These are phyloP conservation scores for Drosophila triauraria DNA, from an alignment of 1,140 invertebrate genomes.

Conservation along the genomic window DNA sequence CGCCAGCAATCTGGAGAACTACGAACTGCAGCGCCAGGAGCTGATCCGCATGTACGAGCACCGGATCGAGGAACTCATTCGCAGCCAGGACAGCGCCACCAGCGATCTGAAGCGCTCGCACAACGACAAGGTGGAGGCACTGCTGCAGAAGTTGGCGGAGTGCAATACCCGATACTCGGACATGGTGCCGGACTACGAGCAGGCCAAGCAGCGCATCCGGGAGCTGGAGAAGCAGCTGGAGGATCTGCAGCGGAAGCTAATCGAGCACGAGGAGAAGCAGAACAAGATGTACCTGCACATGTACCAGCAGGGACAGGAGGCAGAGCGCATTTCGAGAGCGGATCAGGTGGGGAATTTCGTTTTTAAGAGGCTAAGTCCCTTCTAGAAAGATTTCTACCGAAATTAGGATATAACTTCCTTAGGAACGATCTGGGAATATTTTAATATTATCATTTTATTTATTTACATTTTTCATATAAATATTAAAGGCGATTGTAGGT, in stretches of 20 bases:
- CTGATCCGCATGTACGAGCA: constrained; percentile 90
- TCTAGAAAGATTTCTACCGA: neutral
- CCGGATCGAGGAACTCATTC: constrained; percentile 90
- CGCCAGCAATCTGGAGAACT: constrained; percentile 61
- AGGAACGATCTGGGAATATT: constrained; percentile 1
- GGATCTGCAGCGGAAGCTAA: constrained; percentile 88
- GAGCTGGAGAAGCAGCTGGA: constrained; percentile 90
- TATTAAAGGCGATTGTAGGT: no score
- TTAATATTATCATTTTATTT: neutral
- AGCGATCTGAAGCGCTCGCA: constrained; percentile 91
- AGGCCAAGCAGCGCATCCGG: constrained; percentile 88
- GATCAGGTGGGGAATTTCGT: constrained; percentile 86
- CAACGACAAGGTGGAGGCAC: constrained; percentile 91
- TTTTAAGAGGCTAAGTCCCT: neutral
- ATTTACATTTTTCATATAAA: no score
- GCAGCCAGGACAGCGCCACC: constrained; percentile 89
- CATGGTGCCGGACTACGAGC: constrained; percentile 88
- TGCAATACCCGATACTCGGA: constrained; percentile 91
- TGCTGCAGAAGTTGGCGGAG: constrained; percentile 92
- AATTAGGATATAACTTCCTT: neutral
- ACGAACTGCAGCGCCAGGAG: constrained; percentile 88
- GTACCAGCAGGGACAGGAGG: constrained; percentile 92
- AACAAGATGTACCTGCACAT: constrained; percentile 92
- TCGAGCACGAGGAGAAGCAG: constrained; percentile 91
- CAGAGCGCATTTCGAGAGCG: constrained; percentile 89